phyloP scores from a whole-genome alignment of 2,888 invertebrate species.

The Drosophila bunnanda region DNA sequence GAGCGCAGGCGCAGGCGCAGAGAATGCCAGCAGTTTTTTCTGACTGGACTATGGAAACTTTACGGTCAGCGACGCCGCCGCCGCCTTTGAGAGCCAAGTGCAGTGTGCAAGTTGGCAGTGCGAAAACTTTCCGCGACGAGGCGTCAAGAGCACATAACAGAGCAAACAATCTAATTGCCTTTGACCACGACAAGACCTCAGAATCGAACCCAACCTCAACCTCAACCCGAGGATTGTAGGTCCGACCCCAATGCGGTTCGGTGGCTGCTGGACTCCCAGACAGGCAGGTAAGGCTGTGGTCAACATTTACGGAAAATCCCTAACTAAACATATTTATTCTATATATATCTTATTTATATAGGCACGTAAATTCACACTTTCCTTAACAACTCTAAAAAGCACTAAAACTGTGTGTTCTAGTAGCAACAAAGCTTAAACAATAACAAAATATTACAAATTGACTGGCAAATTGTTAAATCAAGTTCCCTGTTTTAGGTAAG shows the following conservation, averaged over 20 bases:
- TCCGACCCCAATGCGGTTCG: neutral
- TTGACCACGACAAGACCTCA: constrained; percentile 21
- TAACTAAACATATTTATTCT: neutral
- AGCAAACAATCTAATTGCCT: constrained; percentile 68
- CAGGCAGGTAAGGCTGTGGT: neutral
- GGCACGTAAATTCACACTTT: neutral
- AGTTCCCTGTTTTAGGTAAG: neutral
- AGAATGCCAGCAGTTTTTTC: constrained; percentile 8
- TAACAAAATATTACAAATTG: neutral
- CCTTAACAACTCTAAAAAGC: neutral
- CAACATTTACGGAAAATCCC: neutral
- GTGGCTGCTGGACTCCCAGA: constrained; percentile 17
- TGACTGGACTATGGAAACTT: constrained; percentile 30
- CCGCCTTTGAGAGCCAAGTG: constrained; percentile 30
- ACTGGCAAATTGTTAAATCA: constrained; percentile 5
- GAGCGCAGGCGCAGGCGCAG: constrained; percentile 30
- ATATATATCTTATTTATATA: no score
- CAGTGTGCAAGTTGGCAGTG: constrained; percentile 29
- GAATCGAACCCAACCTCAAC: constrained; percentile 28
- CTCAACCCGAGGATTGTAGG: constrained; percentile 1
- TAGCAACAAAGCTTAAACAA: neutral
- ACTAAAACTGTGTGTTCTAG: neutral
- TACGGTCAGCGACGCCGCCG: constrained; percentile 28
- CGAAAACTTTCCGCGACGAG: constrained; percentile 41
- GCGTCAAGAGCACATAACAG: constrained; percentile 43